phyloP scores from a whole-genome alignment of 2,113 vertebrate genomes.

The Carassius auratus region DNA sequence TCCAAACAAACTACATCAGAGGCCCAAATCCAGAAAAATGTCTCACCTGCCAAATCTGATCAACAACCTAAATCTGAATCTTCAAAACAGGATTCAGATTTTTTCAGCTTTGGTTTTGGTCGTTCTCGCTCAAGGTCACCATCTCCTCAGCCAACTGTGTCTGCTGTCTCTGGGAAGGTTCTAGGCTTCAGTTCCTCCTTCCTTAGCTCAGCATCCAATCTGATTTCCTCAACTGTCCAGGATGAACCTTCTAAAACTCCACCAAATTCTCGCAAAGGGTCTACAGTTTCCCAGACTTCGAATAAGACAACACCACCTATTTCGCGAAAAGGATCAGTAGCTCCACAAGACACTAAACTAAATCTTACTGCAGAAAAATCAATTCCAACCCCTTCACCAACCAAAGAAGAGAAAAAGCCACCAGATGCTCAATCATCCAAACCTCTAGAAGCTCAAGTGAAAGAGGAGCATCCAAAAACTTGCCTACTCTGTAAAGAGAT shows the following conservation, averaged over 20 bases:
- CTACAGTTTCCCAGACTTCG: slow-evolving; percentile 53
- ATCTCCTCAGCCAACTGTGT: slow-evolving; percentile 70
- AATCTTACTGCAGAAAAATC: background rate
- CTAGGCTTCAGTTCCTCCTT: slow-evolving; percentile 73
- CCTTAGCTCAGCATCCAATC: slow-evolving; percentile 73
- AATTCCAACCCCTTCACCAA: slow-evolving; percentile 42
- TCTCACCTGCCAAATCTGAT: slow-evolving; percentile 62
- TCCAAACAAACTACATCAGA: slow-evolving; percentile 6
- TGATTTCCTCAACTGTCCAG: slow-evolving; percentile 72
- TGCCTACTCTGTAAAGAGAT: slow-evolving; percentile 91
- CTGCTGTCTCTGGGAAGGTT: slow-evolving; percentile 74
- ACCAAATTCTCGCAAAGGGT: slow-evolving; percentile 72
- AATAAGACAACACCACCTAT: slow-evolving; percentile 56
- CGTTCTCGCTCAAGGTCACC: slow-evolving; percentile 61
- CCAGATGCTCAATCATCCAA: slow-evolving; percentile 47
- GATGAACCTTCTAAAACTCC: slow-evolving; percentile 68
- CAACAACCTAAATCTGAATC: slow-evolving; percentile 61
- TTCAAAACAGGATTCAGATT: slow-evolving; percentile 74
- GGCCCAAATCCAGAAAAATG: slow-evolving; percentile 65
- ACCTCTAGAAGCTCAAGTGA: slow-evolving; percentile 58
- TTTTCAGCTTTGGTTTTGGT: slow-evolving; percentile 76
- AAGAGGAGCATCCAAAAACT: slow-evolving; percentile 57
- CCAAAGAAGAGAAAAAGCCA: slow-evolving; percentile 64
- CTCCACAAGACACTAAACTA: background rate
- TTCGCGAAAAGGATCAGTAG: slow-evolving; percentile 53